Evolutionary conservation across 1,140 invertebrate species (phyloP).

Genomic region (Asbolus verrucosus): DNA sequence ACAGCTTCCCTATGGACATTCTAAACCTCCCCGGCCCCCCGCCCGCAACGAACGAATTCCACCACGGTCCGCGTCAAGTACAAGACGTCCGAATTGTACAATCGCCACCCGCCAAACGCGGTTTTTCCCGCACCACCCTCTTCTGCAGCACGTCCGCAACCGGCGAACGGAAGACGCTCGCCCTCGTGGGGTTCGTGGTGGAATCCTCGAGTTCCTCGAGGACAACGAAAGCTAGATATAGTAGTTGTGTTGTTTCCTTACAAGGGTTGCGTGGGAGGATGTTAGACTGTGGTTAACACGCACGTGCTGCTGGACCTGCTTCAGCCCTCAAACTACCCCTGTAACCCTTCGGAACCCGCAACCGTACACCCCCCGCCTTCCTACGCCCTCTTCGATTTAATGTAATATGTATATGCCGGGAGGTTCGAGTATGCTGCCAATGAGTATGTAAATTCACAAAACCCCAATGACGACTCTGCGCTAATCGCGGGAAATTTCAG

Average conservation of each 20-base stretch:
- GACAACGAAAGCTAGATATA: slow-evolving; percentile 58
- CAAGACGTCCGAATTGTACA: too few species aligned
- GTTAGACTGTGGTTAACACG: slow-evolving; percentile 62
- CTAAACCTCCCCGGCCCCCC: slow-evolving; percentile 14
- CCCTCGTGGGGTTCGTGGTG: slow-evolving; percentile 47
- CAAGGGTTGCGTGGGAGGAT: slow-evolving; percentile 61
- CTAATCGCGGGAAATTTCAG: slow-evolving; percentile 28
- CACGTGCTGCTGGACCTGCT: slow-evolving; percentile 60
- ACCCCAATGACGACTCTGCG: slow-evolving; percentile 23
- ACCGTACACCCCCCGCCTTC: slow-evolving; percentile 38
- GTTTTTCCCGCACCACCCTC: background rate
- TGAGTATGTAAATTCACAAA: slow-evolving; percentile 42
- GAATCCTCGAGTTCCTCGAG: slow-evolving; percentile 37
- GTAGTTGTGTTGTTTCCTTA: slow-evolving; percentile 63
- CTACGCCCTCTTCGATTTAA: slow-evolving; percentile 52
- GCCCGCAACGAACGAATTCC: slow-evolving; percentile 42
- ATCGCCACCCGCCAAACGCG: background rate
- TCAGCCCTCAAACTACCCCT: slow-evolving; percentile 45
- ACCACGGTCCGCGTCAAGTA: slow-evolving; percentile 36
- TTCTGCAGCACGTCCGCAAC: background rate
- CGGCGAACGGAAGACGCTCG: background rate
- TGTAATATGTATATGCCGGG: slow-evolving; percentile 55
- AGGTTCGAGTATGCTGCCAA: slow-evolving; percentile 13
- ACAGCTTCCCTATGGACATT: slow-evolving; percentile 47
- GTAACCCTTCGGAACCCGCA: slow-evolving; percentile 44